phyloP scores from a whole-genome alignment of 2,113 vertebrate genomes.

The Nansenia antarctica region DNA sequence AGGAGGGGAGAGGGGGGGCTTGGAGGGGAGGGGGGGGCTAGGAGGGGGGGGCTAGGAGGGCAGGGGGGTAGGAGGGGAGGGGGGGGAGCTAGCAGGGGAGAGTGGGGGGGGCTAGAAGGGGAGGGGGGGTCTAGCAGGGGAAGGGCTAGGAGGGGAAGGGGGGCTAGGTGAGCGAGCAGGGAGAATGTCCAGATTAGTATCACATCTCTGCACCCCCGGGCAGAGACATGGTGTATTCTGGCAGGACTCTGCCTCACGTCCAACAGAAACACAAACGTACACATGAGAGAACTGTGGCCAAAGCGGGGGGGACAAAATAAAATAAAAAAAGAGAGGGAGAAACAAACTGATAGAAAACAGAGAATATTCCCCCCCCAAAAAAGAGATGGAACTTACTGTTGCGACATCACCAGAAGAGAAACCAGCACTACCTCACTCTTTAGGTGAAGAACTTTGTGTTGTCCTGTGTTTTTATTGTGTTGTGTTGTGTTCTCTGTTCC shows the following conservation, averaged over 20 bases:
- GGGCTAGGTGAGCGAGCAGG: neutral
- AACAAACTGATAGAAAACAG: neutral
- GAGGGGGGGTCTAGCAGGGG: too few species aligned
- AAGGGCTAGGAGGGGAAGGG: neutral
- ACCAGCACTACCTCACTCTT: neutral
- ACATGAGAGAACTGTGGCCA: neutral
- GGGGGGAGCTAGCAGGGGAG: neutral
- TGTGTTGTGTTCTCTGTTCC: neutral
- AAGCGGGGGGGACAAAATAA: neutral
- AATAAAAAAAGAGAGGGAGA: neutral
- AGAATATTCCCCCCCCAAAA: neutral
- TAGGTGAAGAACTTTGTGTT: conserved; percentile 11
- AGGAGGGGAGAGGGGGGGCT: neutral
- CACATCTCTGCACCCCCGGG: neutral
- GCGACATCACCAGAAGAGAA: neutral
- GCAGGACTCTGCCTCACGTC: neutral
- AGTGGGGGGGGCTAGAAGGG: too few species aligned
- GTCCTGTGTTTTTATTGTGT: conserved; percentile 26
- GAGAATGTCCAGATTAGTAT: conserved; percentile 2
- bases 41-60: neutral
- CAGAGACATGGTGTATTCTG: neutral
- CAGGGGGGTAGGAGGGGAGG: too few species aligned
- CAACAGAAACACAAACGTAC: neutral
- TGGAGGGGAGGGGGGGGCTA: too few species aligned
- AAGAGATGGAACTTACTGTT: neutral